phyloP scores from a whole-genome alignment of 2,113 vertebrate genomes.

The Spea bombifrons region DNA sequence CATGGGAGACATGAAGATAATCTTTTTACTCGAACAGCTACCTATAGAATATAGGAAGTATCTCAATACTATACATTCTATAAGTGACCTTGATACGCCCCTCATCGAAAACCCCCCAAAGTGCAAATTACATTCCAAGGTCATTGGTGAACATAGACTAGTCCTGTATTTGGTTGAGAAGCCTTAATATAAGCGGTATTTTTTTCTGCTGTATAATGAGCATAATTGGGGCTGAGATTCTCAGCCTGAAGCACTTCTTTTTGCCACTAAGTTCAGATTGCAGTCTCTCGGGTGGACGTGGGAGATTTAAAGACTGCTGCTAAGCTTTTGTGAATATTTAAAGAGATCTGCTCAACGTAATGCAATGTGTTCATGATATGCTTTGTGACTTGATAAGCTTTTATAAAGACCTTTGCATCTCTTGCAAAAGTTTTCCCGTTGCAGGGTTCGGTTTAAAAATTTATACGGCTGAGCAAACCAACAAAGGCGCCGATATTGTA shows the following conservation, averaged over 20 bases:
- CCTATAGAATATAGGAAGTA: background rate
- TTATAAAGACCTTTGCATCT: conserved; percentile 26
- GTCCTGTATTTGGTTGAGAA: background rate
- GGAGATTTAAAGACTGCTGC: conserved; percentile 41
- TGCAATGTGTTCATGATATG: conserved; percentile 26
- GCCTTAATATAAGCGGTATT: conserved; percentile 23
- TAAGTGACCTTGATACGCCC: conserved; percentile 18
- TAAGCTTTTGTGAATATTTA: conserved; percentile 48
- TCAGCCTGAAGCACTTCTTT: conserved; percentile 36
- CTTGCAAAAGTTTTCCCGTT: conserved; percentile 30
- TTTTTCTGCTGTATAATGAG: background rate
- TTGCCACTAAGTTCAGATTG: conserved; percentile 38
- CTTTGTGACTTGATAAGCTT: conserved; percentile 25
- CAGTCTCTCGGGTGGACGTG: conserved; percentile 39
- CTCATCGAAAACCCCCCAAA: background rate
- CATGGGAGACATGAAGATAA: conserved; percentile 15
- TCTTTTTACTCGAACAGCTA: conserved; percentile 7
- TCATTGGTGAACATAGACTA: conserved; percentile 8
- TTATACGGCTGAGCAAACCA: background rate
- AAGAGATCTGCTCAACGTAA: conserved; percentile 28
- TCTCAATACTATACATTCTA: background rate
- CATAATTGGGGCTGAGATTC: conserved; percentile 34
- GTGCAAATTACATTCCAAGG: background rate
- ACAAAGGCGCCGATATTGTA: conserved; percentile 18
- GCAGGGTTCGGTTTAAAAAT: conserved; percentile 30